Base-by-base conservation (phyloP, 2,888 invertebrate species). In the Orgyia antiqua region DNA sequence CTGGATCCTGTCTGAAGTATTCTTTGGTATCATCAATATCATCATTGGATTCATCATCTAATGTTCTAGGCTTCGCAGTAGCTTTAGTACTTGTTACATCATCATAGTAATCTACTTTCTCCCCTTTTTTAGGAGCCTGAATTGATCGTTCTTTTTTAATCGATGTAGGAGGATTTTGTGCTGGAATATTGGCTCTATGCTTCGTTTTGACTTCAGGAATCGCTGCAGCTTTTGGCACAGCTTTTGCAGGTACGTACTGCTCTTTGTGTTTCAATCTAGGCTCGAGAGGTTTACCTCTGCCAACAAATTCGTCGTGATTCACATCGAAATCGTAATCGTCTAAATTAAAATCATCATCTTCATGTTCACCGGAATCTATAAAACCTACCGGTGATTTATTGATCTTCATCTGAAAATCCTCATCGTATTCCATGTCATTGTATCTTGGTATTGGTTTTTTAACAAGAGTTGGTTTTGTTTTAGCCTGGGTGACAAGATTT, bases 321-420 rank as follows among this genome's bases (percentile, higher is more conserved):
- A 76, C 52, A 40, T 82, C 83, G 27, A 84, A 83, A 18, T 84
- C 82, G 27, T 82, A 83, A 40, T 84, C 83, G 6, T 68, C 64
- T 8, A 82, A 33, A 48, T 69, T 79, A 23, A 82, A 83, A 35
- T 84, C 83, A 46, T 80, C 77, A 12, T 84, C 82, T 54, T 82
- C 83, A 28, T 74, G 64, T 20, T 82, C 80, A 2, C 56, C 58
- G 0, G 76, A 72, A 29, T 76, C 75, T 5, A 42, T 33, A 2
- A 56, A 38, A 31, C 51, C 55, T 2, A 49, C 30, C 1, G 58
- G 57, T 31, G 51, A 42, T 31, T 46, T 64, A 24, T 38, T 58
- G 4, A 63, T 31, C 40, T 65, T 68, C 10, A 47, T 48, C 52
- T 75, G 71, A 40, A 77, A 76, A 31, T 80, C 73, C 10, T 72